These are phyloP conservation scores for Chloroclystis v-ata DNA, from an alignment of 2,888 invertebrate genomes.

Conservation along the genomic window DNA sequence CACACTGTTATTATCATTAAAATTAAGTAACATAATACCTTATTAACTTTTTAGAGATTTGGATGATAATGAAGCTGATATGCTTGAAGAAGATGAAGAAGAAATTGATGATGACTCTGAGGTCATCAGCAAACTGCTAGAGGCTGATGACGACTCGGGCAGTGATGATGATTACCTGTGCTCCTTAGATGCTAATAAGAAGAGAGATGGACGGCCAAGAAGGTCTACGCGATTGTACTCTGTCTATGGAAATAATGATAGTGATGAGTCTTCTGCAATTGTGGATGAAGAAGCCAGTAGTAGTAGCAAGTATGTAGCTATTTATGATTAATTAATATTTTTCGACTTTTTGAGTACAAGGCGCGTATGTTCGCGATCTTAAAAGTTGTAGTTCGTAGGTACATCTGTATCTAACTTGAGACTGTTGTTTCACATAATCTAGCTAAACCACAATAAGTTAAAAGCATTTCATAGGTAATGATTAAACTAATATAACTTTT, in stretches of 20 bases:
- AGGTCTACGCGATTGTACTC: slow-evolving; percentile 50
- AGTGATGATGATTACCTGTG: slow-evolving; percentile 56
- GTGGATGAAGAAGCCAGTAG: slow-evolving; percentile 35
- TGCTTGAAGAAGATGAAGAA: slow-evolving; percentile 42
- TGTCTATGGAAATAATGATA: slow-evolving; percentile 39
- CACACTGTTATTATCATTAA: too few relatives aligned
- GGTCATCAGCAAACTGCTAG: slow-evolving; percentile 61
- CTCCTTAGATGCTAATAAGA: slow-evolving; percentile 37
- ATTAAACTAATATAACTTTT: too few relatives aligned
- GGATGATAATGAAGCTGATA: slow-evolving; percentile 37
- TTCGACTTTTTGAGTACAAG: too few relatives aligned
- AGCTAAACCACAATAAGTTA: too few relatives aligned
- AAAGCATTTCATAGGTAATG: too few relatives aligned
- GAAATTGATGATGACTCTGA: slow-evolving; percentile 62
- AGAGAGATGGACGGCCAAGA: slow-evolving; percentile 36
- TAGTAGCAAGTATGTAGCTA: slow-evolving; percentile 33
- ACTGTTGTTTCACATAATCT: too few relatives aligned
- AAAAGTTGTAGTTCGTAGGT: too few relatives aligned
- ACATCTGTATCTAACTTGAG: too few relatives aligned
- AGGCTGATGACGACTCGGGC: slow-evolving; percentile 54
- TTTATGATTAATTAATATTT: background rate
- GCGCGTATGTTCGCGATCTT: too few relatives aligned
- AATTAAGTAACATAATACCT: too few relatives aligned
- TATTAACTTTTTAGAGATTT: slow-evolving; percentile 26
- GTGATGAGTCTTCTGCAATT: slow-evolving; percentile 36